These are phyloP conservation scores for Haplotaxodon microlepis DNA, from an alignment of 2,113 vertebrate genomes.

Conservation along the genomic window DNA sequence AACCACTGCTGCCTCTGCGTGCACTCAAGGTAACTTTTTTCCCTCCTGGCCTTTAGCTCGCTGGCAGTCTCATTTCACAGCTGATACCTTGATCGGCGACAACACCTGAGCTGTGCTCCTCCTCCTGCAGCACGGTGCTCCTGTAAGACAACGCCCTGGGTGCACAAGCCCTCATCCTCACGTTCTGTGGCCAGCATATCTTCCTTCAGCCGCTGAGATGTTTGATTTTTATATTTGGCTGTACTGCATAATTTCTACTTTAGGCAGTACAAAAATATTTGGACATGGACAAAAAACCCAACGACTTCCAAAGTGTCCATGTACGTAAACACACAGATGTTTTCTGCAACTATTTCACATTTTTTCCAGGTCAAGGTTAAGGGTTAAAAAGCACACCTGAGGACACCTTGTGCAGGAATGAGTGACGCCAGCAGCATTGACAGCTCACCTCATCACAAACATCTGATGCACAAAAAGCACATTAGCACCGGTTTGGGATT, in stretches of 20 bases:
- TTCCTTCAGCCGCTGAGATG: neutral
- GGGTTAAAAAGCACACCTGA: neutral
- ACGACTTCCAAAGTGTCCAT: neutral
- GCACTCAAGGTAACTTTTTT: neutral
- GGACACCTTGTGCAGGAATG: neutral
- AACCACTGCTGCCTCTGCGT: neutral
- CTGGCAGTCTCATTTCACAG: slow-evolving; percentile 22
- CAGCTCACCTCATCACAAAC: neutral
- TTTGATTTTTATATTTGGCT: neutral
- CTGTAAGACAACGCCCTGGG: slow-evolving; percentile 6
- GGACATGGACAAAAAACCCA: neutral
- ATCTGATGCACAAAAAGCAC: neutral
- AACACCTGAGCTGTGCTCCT: slow-evolving; percentile 18
- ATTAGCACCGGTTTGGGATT: neutral
- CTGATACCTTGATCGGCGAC: slow-evolving; percentile 11
- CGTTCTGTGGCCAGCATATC: neutral
- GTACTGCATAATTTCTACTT: neutral
- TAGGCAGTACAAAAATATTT: neutral
- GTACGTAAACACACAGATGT: neutral
- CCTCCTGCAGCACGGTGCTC: neutral
- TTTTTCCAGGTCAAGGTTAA: neutral
- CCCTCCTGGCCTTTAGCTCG: slow-evolving; percentile 58
- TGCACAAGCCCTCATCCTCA: neutral
- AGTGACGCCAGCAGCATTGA: neutral
- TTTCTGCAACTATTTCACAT: neutral